Evolutionary conservation across 1,140 invertebrate genomes (phyloP).

Genomic region (Chymomyza costata): DNA sequence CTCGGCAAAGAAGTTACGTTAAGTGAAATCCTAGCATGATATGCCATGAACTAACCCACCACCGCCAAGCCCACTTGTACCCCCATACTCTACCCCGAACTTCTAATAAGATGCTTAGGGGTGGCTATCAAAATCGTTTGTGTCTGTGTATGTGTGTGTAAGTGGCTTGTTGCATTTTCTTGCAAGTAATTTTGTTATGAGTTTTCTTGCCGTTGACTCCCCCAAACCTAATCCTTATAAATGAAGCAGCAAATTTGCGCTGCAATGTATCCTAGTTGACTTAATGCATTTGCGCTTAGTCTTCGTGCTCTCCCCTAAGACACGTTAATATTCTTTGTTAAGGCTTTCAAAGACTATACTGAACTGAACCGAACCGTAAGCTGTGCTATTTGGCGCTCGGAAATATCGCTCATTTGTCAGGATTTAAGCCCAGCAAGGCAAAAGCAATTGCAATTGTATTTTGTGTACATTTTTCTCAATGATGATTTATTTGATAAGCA

Average conservation of each 20-base stretch:
- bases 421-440: conserved; percentile 37
- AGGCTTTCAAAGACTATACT: no score
- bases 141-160: conserved; percentile 32
- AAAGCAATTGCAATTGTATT: conserved; percentile 58
- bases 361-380: no score
- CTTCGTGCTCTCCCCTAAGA: conserved; percentile 41
- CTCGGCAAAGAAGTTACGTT: conserved; percentile 15
- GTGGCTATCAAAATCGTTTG: conserved; percentile 17
- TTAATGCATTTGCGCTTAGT: conserved; percentile 49
- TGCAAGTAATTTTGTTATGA: conserved; percentile 69
- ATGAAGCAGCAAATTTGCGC: conserved; percentile 70
- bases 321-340: conserved; percentile 63
- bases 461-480: conserved; percentile 41
- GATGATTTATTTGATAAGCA: conserved; percentile 60
- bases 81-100: conserved; percentile 6
- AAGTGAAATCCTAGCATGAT: conserved; percentile 25
- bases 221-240: conserved; percentile 64
- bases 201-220: conserved; percentile 47
- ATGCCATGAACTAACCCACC: no score
- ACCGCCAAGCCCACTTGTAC: conserved; percentile 6
- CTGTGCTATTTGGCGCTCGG: conserved; percentile 22
- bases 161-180: conserved; percentile 68
- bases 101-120: conserved; percentile 16
- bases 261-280: conserved; percentile 49
- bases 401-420: conserved; percentile 67